Evolutionary conservation across 2,888 invertebrate genomes (phyloP), one percentile per base, ranked within the genome.

Genomic region (Harpagoxenus sublaevis): DNA sequence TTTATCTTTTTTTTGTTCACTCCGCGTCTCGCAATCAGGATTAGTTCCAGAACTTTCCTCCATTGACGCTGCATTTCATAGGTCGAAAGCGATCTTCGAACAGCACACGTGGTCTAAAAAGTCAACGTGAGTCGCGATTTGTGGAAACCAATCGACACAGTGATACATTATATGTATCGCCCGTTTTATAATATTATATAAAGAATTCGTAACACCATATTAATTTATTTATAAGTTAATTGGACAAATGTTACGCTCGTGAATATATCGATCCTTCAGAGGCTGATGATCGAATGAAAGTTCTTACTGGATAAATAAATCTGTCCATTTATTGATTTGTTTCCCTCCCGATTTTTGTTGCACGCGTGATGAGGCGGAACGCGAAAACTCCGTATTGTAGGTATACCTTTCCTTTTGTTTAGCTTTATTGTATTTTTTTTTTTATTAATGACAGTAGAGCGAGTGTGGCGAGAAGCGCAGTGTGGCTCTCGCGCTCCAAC

Each of bases 341-440:
- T 60, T 35, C 18, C 18, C 35, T 35, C 57, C 2, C 35, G 71
- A 57, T 45, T 23, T 57, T 71, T 71, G 15, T 57, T 57, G 57
- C 35, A 71, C 45, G 79, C 71, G 79, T 71, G 79, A 79, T 79
- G 79, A 79, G 71, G 71, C 71, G 71, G 71, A 79, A 79, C 79
- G 79, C 9, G 57, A 0, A 71, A 57, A 45, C 28, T 28, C 51
- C 57, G 57, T 35, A 71, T 71, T 57, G 35, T 45, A 12, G 2
- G 45, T 12, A 48, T 12, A 48, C 35, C n/a, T 57, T n/a, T 28
- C 53, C 31, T 23, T 70, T 79, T 31, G 28, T 55, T 57, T 35
- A 53, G 77, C 79, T 60, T 79, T 57, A 71, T 79, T 79, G 71
- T 71, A 35, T 70, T 71, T 55, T 77, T 55, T 77, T 45, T 79